These are phyloP conservation scores for Synergus gifuensis DNA, from an alignment of 2,888 invertebrate genomes.

Conservation along the genomic window DNA sequence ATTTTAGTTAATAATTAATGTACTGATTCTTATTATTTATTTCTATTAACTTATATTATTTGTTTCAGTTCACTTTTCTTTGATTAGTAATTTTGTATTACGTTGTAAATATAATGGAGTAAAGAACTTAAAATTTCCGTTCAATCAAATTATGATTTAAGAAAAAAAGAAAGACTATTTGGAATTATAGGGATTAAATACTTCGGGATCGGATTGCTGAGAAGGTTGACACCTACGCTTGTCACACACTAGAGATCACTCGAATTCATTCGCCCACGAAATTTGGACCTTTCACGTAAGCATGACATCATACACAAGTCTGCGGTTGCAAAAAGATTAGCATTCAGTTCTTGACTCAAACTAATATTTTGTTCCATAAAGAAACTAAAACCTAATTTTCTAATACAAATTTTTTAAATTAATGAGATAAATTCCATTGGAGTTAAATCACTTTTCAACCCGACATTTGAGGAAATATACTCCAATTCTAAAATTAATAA, in stretches of 20 bases:
- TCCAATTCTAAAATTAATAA: neutral
- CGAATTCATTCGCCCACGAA: constrained; percentile 32
- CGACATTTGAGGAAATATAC: neutral
- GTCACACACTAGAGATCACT: constrained; percentile 23
- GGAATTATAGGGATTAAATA: constrained; percentile 43
- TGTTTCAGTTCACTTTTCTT: neutral
- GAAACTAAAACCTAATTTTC: neutral
- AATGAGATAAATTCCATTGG: neutral
- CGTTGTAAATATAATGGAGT: neutral
- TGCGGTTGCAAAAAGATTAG: neutral
- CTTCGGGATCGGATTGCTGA: constrained; percentile 43
- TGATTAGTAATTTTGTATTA: neutral
- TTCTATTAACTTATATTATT: neutral
- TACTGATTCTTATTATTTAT: neutral
- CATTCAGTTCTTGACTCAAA: neutral
- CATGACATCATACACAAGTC: constrained; percentile 11
- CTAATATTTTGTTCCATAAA: neutral
- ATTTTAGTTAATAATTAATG: neutral
- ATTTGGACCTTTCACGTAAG: constrained; percentile 25
- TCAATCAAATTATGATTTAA: constrained; percentile 12
- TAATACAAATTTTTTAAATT: neutral
- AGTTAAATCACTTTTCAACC: neutral
- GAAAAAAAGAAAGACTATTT: constrained; percentile 13
- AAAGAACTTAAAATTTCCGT: neutral
- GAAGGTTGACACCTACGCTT: constrained; percentile 40